phyloP scores from a whole-genome alignment of 2,888 invertebrate genomes.

The Nemoura dubitans region DNA sequence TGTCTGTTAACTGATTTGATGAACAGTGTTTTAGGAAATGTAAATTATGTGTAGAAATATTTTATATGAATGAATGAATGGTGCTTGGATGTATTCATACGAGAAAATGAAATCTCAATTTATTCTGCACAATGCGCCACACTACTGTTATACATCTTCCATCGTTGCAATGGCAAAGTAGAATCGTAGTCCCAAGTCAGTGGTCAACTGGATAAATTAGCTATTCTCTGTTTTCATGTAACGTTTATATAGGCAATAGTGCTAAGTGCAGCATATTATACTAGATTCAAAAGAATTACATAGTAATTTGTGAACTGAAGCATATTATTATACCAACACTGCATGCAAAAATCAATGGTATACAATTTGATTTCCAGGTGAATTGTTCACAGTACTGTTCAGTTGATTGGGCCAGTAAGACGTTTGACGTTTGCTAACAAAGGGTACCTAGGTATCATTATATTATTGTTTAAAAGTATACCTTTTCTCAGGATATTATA shows the following conservation, averaged over 20 bases:
- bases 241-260: slow-evolving; percentile 21
- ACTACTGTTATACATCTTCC: slow-evolving; percentile 43
- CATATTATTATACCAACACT: slow-evolving; percentile 32
- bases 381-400: not conserved
- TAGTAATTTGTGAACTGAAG: slow-evolving; percentile 41
- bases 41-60: slow-evolving; percentile 27
- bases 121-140: slow-evolving; percentile 18
- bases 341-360: slow-evolving; percentile 40
- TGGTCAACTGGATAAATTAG: slow-evolving; percentile 24
- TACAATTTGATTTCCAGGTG: not conserved
- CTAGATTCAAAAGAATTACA: slow-evolving; percentile 34
- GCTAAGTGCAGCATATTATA: not conserved
- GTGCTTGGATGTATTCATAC: slow-evolving; percentile 27
- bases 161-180: slow-evolving; percentile 40
- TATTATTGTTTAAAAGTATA: not conserved
- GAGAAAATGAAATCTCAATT: not conserved
- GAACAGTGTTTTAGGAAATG: not conserved
- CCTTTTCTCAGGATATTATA: not conserved
- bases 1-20: slow-evolving; percentile 19
- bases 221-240: slow-evolving; percentile 40
- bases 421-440: not conserved
- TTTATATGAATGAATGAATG: slow-evolving; percentile 39
- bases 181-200: not conserved
- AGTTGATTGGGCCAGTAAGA: slow-evolving; percentile 44
- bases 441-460: not conserved